These are phyloP conservation scores for silkworm (Bombyx mori) DNA, from an alignment of 1,140 invertebrate species.

Conservation along the genomic window ASM3026992v2 NC_085115.1:8794001-8794500, in stretches of 20 bases:
- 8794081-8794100: conserved; percentile 90
- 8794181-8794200: conserved; percentile 82
- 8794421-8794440: conserved; percentile 70
- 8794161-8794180: conserved; percentile 96
- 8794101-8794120: conserved; percentile 92
- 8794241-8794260: conserved; percentile 54
- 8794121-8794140: conserved; percentile 92
- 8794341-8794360: conserved; percentile 80
- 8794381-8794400: conserved; percentile 93
- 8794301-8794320: conserved; percentile 65
- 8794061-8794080: conserved; percentile 94
- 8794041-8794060: conserved; percentile 93
- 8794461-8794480: conserved; percentile 92
- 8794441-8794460: conserved; percentile 90
- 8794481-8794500: conserved; percentile 96
- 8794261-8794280: conserved; percentile 43
- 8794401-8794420: conserved; percentile 65
- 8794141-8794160: conserved; percentile 94
- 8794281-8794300: conserved; percentile 52
- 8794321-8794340: conserved; percentile 71
- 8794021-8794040: conserved; percentile 91
- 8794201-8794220: conserved; percentile 70
- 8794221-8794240: conserved; percentile 62
- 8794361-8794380: conserved; percentile 87
- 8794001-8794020: conserved; percentile 85